Evolutionary conservation across 2,113 vertebrate species (phyloP), one percentile per base, ranked within the genome.

Genomic region (Uropsilus gracilis): DNA sequence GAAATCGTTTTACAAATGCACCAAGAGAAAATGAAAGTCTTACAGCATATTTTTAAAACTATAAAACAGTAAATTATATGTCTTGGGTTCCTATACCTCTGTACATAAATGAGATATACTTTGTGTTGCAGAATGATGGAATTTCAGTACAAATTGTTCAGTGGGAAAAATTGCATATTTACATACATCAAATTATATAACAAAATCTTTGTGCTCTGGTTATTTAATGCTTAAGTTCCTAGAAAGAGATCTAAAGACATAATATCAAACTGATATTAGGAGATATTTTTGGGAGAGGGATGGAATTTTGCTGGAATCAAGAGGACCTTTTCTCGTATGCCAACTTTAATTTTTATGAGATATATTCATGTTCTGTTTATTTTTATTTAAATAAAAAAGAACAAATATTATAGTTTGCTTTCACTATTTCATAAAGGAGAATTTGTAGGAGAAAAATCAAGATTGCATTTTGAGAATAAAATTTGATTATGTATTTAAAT

Each of bases 211-310:
- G 7, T 72, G 30, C 87, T 80, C 73, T 1, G 83, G 30, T 32
- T 90, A 71, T 78, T 93, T 96, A 63, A 48, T 90, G 39, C 77
- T 86, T 90, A 93, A 83, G 61, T 61, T 16, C 22, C 42, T 66
- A 87, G 42, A 80, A 66, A 66, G 48, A 84, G 6, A 85, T 73
- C 20, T 91, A 63, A 57, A 93, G 4, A 1, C 44, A 44, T 34
- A 63, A 91, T 78, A 68, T 5, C 34, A 88, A 66, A 68, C 30
- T 93, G 57, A 73, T 87, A 68, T 34, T 7, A 80, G 8, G 61
- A 83, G 76, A 66, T 80, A 73, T 39, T 90, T 93, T 82, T 17
- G 48, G 26, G 17, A 63, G 57, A 87, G 8, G 12, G 20, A 87
- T 8, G 12, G 20, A 91, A 93, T 90, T 83, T 72, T 83, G 22